These are phyloP conservation scores for Sinopyrophorus schimmeli DNA, from an alignment of 2,888 invertebrate species.

Conservation along the genomic window DNA sequence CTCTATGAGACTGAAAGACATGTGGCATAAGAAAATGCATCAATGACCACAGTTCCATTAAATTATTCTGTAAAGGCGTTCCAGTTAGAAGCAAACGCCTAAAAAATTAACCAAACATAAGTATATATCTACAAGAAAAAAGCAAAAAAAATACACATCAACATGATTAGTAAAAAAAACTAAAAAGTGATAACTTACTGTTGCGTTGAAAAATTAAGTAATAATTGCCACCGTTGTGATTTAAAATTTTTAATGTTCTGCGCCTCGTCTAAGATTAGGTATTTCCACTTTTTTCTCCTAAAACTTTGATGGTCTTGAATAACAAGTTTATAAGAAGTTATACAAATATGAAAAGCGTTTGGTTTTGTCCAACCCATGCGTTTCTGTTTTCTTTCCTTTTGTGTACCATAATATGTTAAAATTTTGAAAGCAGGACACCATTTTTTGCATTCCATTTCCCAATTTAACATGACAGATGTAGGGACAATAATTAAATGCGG, in stretches of 20 bases:
- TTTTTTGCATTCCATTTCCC: slow-evolving; percentile 99
- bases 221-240: slow-evolving; percentile 96
- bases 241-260: slow-evolving; percentile 99
- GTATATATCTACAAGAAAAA: slow-evolving; percentile 23
- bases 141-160: slow-evolving; percentile 29
- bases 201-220: slow-evolving; percentile 92
- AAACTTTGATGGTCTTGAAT: slow-evolving; percentile 99
- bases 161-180: slow-evolving; percentile 20
- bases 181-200: slow-evolving; percentile 61
- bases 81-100: slow-evolving; percentile 90
- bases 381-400: slow-evolving; percentile 91
- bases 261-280: slow-evolving; percentile 96
- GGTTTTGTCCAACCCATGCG: slow-evolving; percentile 97
- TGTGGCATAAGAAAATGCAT: slow-evolving; percentile 99
- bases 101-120: slow-evolving; percentile 39
- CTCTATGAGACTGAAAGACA: slow-evolving; percentile 93
- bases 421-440: slow-evolving; percentile 99
- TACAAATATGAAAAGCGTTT: slow-evolving; percentile 97
- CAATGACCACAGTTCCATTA: slow-evolving; percentile 96
- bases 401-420: slow-evolving; percentile 95
- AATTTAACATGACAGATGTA: slow-evolving; percentile 98
- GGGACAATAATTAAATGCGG: slow-evolving; percentile 99
- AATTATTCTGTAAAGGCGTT: slow-evolving; percentile 93
- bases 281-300: slow-evolving; percentile 96
- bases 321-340: slow-evolving; percentile 96